These are phyloP conservation scores for Emydoidea blandingii DNA, from an alignment of 2,797 vertebrate genomes.

Conservation along the genomic window DNA sequence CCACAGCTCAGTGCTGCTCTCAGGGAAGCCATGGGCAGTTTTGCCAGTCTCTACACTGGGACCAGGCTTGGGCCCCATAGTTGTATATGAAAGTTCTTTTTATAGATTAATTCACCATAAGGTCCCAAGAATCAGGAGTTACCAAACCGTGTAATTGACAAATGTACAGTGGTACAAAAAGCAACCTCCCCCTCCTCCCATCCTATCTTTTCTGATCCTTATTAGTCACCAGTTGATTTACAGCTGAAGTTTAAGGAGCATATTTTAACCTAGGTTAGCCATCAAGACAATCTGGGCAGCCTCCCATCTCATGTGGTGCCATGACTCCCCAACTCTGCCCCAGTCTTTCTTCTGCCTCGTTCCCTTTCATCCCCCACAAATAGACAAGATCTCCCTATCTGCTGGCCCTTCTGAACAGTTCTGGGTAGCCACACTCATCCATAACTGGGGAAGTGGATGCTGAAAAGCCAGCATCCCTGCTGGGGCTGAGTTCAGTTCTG, in stretches of 20 bases:
- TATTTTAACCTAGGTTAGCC: conserved; percentile 11
- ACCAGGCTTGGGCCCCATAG: background rate
- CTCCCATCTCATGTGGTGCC: too few species aligned
- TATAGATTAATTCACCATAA: background rate
- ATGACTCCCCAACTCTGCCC: too few species aligned
- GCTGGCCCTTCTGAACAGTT: too few species aligned
- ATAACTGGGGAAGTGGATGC: too few species aligned
- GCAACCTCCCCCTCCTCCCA: background rate
- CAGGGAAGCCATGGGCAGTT: background rate
- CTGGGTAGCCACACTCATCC: too few species aligned
- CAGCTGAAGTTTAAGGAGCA: background rate
- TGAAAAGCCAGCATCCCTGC: too few species aligned
- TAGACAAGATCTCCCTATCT: too few species aligned
- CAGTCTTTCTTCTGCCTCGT: too few species aligned
- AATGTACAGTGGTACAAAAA: background rate
- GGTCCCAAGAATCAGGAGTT: background rate
- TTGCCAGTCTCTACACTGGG: background rate
- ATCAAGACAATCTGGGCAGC: background rate
- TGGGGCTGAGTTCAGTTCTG: background rate
- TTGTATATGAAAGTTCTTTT: background rate
- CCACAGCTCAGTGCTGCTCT: rapidly evolving
- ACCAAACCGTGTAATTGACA: background rate
- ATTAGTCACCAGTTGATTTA: background rate
- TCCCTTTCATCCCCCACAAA: too few species aligned
- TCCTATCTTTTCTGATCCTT: background rate